phyloP scores from a whole-genome alignment of 2,888 invertebrate species.

The Esperia sulphurella region DNA sequence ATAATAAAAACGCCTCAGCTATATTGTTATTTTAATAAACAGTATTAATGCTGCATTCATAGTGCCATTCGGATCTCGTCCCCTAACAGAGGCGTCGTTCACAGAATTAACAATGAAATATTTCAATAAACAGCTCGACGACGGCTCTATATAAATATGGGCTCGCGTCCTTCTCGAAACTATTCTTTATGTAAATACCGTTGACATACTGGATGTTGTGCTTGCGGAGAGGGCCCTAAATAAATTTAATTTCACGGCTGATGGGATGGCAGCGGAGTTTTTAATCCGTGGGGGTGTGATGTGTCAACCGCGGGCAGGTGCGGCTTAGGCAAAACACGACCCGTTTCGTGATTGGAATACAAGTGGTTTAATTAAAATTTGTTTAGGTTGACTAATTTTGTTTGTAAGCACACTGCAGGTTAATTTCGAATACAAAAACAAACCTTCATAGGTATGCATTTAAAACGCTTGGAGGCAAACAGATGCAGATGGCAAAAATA shows the following conservation, averaged over 20 bases:
- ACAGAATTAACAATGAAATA: constrained; percentile 75
- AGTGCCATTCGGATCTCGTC: constrained; percentile 51
- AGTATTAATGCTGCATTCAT: constrained; percentile 62
- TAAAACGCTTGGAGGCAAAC: constrained; percentile 25
- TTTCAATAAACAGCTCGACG: constrained; percentile 69
- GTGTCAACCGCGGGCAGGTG: constrained; percentile 47
- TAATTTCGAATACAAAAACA: constrained; percentile 12
- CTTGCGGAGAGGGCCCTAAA: constrained; percentile 68
- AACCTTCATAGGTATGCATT: constrained; percentile 13
- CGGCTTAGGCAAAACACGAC: constrained; percentile 37
- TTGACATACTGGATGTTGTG: constrained; percentile 45
- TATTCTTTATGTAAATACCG: constrained; percentile 73
- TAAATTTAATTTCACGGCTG: constrained; percentile 73
- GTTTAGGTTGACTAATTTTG: constrained; percentile 16
- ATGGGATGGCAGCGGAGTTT: constrained; percentile 45
- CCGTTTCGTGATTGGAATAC: constrained; percentile 46
- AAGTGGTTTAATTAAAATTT: constrained; percentile 43
- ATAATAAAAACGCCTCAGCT: constrained; percentile 39
- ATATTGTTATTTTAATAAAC: constrained; percentile 73
- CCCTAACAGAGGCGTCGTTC: constrained; percentile 56
- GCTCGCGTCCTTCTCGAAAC: constrained; percentile 62
- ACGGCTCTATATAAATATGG: constrained; percentile 68
- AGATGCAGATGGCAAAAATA: constrained; percentile 27
- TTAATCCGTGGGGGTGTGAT: constrained; percentile 58
- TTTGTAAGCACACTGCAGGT: neutral